These are phyloP conservation scores for Volucella zonaria DNA, from an alignment of 2,888 invertebrate species.

Conservation along the genomic window DNA sequence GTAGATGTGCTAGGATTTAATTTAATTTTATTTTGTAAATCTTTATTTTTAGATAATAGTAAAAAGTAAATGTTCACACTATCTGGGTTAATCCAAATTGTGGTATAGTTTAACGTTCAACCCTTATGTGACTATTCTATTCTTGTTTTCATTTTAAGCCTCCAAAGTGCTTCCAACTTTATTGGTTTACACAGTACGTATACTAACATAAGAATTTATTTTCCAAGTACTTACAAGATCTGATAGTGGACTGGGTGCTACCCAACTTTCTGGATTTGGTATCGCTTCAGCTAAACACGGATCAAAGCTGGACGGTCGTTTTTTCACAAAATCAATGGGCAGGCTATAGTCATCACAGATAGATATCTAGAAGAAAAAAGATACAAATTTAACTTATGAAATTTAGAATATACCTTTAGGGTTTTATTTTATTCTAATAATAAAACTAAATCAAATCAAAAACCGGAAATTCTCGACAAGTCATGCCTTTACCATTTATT, in stretches of 20 bases:
- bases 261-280: slow-evolving; percentile 82
- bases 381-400: slow-evolving; percentile 18
- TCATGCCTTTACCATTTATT: too few relatives aligned
- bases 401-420: too few relatives aligned
- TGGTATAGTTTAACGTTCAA: too few relatives aligned
- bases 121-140: too few relatives aligned
- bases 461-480: too few relatives aligned
- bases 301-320: slow-evolving; percentile 86
- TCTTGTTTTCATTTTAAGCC: slow-evolving; percentile 24
- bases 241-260: slow-evolving; percentile 81
- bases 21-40: too few relatives aligned
- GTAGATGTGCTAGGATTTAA: too few relatives aligned
- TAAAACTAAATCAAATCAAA: too few relatives aligned
- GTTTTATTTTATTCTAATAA: too few relatives aligned
- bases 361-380: slow-evolving; percentile 86
- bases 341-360: slow-evolving; percentile 94
- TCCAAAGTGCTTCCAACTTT: slow-evolving; percentile 6
- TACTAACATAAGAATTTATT: slow-evolving; percentile 24
- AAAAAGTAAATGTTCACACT: too few relatives aligned
- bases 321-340: slow-evolving; percentile 92
- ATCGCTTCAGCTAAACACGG: slow-evolving; percentile 86
- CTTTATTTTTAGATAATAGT: too few relatives aligned
- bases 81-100: too few relatives aligned
- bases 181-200: slow-evolving; percentile 4
- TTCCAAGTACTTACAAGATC: slow-evolving; percentile 81